A percentile compares a stretch with the other conserved stretches of the same genome.
phyloP scores from a whole-genome alignment of 2,113 vertebrate species.

The Ptyas mucosa region DNA sequence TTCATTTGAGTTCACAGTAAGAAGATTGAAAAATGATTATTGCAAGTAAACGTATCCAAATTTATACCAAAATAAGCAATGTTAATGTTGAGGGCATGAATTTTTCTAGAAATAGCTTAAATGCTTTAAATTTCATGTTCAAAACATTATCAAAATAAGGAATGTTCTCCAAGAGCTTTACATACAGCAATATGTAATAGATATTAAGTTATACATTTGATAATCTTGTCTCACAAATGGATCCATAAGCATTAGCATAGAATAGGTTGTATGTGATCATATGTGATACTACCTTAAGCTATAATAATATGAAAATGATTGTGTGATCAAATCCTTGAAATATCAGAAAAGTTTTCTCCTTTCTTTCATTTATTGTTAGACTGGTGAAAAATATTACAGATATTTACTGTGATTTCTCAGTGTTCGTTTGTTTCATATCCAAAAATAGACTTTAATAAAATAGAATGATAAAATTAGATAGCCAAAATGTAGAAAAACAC shows the following conservation, averaged over 20 bases:
- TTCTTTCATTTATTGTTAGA: slow-evolving; percentile 6
- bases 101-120: neutral
- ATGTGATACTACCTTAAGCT: neutral
- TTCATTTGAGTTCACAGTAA: neutral
- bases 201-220: neutral
- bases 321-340: neutral
- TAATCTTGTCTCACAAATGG: neutral
- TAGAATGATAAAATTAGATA: neutral
- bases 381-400: neutral
- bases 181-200: neutral
- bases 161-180: neutral
- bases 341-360: neutral
- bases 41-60: neutral
- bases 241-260: neutral
- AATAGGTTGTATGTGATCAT: neutral
- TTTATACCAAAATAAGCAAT: neutral
- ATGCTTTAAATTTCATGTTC: neutral
- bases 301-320: neutral
- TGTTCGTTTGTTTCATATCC: neutral
- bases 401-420: neutral
- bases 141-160: neutral
- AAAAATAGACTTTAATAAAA: neutral
- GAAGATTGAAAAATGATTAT: neutral
- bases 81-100: neutral
- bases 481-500: neutral